Percentiles rank a stretch among this genome's conserved stretches.
phyloP scores from a whole-genome alignment of 2,888 invertebrate genomes.

The Pristionchus fissidentatus region DNA sequence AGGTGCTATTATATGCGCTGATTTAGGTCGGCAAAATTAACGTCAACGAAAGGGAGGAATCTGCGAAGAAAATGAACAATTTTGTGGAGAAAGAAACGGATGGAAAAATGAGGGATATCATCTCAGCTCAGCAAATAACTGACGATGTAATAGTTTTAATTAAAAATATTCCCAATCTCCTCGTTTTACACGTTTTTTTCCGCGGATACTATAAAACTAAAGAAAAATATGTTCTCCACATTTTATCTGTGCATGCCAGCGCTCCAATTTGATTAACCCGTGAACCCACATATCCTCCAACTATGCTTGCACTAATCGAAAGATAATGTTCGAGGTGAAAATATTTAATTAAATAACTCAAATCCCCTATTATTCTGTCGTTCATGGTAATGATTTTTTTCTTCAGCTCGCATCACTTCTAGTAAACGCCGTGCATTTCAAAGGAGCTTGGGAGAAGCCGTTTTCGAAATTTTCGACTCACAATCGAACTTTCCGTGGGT shows the following conservation, averaged over 20 bases:
- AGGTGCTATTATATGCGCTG: not conserved
- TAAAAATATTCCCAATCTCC: not conserved
- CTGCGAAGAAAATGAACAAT: not conserved
- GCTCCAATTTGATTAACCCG: no score
- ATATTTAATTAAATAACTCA: no score
- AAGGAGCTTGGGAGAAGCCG: not conserved
- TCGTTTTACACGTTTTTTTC: no score
- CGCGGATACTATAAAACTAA: no score
- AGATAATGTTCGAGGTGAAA: no score
- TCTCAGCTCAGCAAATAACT: not conserved
- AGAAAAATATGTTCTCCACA: no score
- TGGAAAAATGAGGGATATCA: not conserved
- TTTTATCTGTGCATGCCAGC: no score
- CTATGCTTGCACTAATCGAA: no score
- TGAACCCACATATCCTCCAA: no score
- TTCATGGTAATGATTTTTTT: no score
- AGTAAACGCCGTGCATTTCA: not conserved
- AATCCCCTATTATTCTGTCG: no score
- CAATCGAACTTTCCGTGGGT: not conserved
- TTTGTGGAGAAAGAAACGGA: not conserved
- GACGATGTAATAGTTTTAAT: not conserved
- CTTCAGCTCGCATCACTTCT: not conserved
- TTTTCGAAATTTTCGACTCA: not conserved
- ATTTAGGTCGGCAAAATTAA: not conserved
- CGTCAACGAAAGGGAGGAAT: not conserved